These are phyloP conservation scores for Atta texana DNA, from an alignment of 1,140 invertebrate species.

Conservation along the genomic window DNA sequence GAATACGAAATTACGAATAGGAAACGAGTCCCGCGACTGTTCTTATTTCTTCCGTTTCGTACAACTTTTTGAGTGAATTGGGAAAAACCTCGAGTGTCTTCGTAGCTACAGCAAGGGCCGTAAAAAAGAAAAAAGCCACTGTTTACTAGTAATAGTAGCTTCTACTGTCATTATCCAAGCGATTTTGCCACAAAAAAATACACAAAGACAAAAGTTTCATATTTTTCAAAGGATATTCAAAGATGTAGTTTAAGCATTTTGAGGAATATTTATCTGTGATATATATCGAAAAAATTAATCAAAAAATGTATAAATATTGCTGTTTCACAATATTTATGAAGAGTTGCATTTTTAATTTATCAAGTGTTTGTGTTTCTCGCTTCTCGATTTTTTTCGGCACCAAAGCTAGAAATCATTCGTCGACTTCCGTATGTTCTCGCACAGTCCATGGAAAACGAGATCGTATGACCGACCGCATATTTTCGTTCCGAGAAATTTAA, in stretches of 20 bases:
- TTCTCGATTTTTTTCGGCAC: neutral
- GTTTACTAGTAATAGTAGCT: conserved; percentile 18
- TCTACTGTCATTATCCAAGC: neutral
- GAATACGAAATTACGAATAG: conserved; percentile 74
- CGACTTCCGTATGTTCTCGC: conserved; percentile 19
- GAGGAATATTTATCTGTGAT: neutral
- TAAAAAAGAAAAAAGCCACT: neutral
- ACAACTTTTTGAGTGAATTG: conserved; percentile 50
- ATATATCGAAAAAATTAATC: conserved; percentile 21
- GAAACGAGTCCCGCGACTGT: conserved; percentile 63
- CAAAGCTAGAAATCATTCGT: conserved; percentile 29
- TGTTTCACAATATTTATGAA: neutral
- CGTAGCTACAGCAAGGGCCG: neutral
- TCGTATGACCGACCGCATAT: conserved; percentile 40
- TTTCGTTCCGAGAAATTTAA: conserved; percentile 61
- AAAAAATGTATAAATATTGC: neutral
- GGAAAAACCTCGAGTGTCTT: conserved; percentile 22
- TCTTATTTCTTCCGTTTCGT: conserved; percentile 56
- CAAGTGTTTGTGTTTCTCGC: neutral
- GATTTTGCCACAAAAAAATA: conserved; percentile 11
- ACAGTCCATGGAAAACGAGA: conserved; percentile 28
- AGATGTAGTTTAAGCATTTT: neutral
- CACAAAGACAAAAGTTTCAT: neutral
- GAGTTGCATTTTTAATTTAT: conserved; percentile 17
- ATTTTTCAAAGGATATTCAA: neutral